Conservation (phyloP, 2,888 invertebrate genomes). For the Colletes collaris region DNA sequence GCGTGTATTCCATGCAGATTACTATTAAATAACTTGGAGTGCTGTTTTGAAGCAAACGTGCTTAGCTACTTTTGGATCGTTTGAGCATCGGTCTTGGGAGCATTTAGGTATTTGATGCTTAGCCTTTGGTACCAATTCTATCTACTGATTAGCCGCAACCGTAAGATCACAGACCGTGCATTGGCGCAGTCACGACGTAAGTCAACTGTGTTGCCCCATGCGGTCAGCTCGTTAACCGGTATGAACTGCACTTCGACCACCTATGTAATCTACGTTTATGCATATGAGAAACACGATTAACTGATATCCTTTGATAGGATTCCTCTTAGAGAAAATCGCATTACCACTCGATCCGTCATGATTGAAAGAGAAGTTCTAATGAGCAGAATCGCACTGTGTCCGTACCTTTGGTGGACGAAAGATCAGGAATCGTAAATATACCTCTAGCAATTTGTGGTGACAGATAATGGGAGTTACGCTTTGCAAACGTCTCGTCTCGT, state of each 20-base stretch:
- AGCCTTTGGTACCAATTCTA: constrained; percentile 60
- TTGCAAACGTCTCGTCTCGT: too few relatives aligned
- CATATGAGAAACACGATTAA: constrained; percentile 48
- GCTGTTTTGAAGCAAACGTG: not conserved
- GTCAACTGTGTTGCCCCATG: constrained; percentile 64
- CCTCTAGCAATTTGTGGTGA: too few relatives aligned
- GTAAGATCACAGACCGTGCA: constrained; percentile 67
- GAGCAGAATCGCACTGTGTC: constrained; percentile 3
- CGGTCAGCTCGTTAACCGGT: constrained; percentile 70
- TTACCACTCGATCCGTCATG: not conserved
- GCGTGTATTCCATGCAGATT: too few relatives aligned
- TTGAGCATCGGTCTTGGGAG: constrained; percentile 2
- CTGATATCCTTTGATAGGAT: constrained; percentile 62
- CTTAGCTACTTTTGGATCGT: not conserved
- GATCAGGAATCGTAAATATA: too few relatives aligned
- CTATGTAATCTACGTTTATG: constrained; percentile 44
- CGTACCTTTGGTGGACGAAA: too few relatives aligned
- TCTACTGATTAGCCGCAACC: constrained; percentile 66
- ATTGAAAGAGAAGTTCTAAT: constrained; percentile 16
- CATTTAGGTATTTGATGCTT: constrained; percentile 28
- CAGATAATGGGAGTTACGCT: too few relatives aligned
- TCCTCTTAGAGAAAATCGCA: constrained; percentile 30
- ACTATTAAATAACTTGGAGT: not conserved
- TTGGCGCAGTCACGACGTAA: constrained; percentile 49
- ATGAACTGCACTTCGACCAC: constrained; percentile 49